Conservation (phyloP, 2,797 vertebrate genomes). For the Hafferia zeledoni region DNA sequence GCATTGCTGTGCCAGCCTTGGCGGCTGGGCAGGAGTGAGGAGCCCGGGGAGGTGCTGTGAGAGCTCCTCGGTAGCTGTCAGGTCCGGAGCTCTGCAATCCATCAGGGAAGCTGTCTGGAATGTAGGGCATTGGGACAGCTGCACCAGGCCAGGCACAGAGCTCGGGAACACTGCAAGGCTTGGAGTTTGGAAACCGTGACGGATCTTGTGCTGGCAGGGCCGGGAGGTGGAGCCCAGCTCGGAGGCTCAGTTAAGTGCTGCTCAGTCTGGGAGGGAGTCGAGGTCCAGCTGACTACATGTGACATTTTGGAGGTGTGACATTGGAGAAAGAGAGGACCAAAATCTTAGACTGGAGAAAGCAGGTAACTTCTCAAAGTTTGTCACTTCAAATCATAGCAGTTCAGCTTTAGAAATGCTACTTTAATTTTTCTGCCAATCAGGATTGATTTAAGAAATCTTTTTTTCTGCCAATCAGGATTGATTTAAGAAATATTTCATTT, state of each 20-base stretch:
- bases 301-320: not conserved
- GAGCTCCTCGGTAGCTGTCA: not conserved
- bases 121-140: conserved; percentile 65
- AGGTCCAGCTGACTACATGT: fast-evolving
- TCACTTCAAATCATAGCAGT: not conserved
- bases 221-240: not conserved
- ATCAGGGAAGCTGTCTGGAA: conserved; percentile 4
- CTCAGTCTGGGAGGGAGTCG: fast-evolving
- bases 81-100: not conserved
- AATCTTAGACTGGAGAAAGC: not conserved
- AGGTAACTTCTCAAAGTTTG: not conserved
- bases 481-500: not conserved
- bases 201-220: not conserved
- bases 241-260: not conserved
- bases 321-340: not conserved
- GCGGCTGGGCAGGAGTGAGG: not conserved
- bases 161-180: not conserved
- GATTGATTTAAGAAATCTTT: not conserved
- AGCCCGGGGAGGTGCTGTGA: not conserved
- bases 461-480: not conserved
- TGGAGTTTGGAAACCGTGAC: not conserved
- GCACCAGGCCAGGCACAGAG: not conserved
- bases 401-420: not conserved
- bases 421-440: not conserved
- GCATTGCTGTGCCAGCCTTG: fast-evolving